Evolutionary conservation across 2,888 invertebrate genomes (phyloP), one percentile per base, ranked within the genome.

Genomic region (Philopedon plagiatum): DNA sequence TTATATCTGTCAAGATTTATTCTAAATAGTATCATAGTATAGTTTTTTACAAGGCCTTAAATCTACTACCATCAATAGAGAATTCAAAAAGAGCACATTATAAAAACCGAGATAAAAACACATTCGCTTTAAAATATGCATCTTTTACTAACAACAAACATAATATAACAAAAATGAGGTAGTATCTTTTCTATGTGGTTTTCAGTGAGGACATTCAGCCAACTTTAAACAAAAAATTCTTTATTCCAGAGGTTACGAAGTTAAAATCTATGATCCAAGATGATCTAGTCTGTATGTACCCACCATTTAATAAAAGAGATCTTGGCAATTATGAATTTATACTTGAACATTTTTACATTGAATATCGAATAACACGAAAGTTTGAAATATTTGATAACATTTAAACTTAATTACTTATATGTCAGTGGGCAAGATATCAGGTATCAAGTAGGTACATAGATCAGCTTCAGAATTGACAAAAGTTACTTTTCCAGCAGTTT

Each of bases 401-500:
- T 71, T 46, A n/a, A 46, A 11, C 13, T 21, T 46, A 21, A 46
- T 46, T 9, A 21, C 19, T 87, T 86, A 92, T 85, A 91, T 90
- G 83, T 91, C 89, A 39, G 88, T 89, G 65, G 94, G 94, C 78
- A 94, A 86, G 81, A 93, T 92, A 82, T 93, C 93, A 15, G 93
- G 93, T 87, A 93, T 93, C 77, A 94, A 85, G 85, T 92, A 91
- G 79, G 90, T 88, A 84, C 93, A 93, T 41, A 94, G 87, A 73
- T 92, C 91, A 83, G 89, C 88, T 80, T 93, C 93, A 13, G 90
- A 90, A 80, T 86, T 88, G 2, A 93, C 91, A 85, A 94, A 93
- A 66, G 89, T 88, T 7, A 94, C 93, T 86, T 94, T 94, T 73
- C 91, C 89, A 23, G 93, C 90, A 26, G 93, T 93, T 76, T 93